Percentiles rank a stretch among this genome's conserved stretches.
Evolutionary conservation across 1,140 invertebrate species (phyloP).

Genomic region (Drosophila nasuta): DNA sequence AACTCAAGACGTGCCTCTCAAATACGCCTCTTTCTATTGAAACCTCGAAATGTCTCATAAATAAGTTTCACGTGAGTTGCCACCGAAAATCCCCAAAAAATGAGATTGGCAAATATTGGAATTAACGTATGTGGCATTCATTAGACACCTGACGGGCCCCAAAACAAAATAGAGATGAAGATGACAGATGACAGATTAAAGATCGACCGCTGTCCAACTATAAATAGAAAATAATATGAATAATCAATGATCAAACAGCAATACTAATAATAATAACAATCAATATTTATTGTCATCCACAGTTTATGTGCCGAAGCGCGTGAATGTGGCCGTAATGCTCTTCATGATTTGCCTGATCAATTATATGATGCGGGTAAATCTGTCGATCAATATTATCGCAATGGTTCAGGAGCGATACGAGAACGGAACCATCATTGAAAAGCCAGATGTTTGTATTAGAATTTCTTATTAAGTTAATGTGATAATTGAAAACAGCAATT

Average conservation of each 20-base stretch:
- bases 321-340: slow-evolving; percentile 88
- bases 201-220: slow-evolving; percentile 15
- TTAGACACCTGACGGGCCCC: slow-evolving; percentile 35
- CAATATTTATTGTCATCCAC: slow-evolving; percentile 56
- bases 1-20: slow-evolving; percentile 1
- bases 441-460: slow-evolving; percentile 71
- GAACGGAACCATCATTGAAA: slow-evolving; percentile 57
- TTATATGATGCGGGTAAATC: slow-evolving; percentile 90
- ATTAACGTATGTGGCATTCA: slow-evolving; percentile 57
- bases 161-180: slow-evolving; percentile 12
- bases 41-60: slow-evolving; percentile 29
- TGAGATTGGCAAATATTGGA: slow-evolving; percentile 53
- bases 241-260: not conserved
- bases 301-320: slow-evolving; percentile 79
- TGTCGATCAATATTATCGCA: slow-evolving; percentile 90
- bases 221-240: slow-evolving; percentile 27
- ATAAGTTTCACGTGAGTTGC: slow-evolving; percentile 63
- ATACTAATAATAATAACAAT: slow-evolving; percentile 30
- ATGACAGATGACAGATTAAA: slow-evolving; percentile 27
- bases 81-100: slow-evolving; percentile 45
- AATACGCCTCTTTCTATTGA: slow-evolving; percentile 3
- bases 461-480: not conserved
- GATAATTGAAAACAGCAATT: not conserved
- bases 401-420: slow-evolving; percentile 87
- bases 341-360: slow-evolving; percentile 90